These are phyloP conservation scores for Laothoe populi DNA, from an alignment of 2,888 invertebrate species.

Conservation along the genomic window DNA sequence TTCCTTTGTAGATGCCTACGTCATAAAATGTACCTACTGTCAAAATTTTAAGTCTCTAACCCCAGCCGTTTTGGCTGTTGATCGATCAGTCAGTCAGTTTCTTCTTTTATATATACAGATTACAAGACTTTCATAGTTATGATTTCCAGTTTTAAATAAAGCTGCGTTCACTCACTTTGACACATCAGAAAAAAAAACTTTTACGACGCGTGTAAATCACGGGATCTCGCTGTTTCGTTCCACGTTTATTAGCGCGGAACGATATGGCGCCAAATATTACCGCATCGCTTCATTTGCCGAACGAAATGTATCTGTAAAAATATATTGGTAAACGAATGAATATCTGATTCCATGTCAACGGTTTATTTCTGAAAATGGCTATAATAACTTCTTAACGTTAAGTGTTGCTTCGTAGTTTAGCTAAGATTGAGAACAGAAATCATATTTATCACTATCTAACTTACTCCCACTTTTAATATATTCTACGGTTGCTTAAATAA, in stretches of 20 bases:
- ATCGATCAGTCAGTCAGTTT: no score
- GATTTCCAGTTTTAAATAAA: neutral
- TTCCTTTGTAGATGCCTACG: no score
- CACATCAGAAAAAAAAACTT: neutral
- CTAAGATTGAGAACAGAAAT: no score
- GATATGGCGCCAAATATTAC: conserved; percentile 9
- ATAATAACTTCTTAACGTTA: neutral
- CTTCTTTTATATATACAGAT: no score
- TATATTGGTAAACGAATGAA: neutral
- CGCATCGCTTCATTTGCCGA: conserved; percentile 4
- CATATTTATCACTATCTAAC: no score
- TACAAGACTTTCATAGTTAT: no score
- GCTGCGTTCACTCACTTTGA: neutral
- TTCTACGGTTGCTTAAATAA: no score
- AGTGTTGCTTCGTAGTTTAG: neutral
- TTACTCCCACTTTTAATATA: no score
- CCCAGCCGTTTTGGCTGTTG: no score
- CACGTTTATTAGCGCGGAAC: conserved; percentile 3
- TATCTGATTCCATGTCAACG: neutral
- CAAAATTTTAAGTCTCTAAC: no score
- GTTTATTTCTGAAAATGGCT: neutral
- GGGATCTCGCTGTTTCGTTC: neutral
- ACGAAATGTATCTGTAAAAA: conserved; percentile 4
- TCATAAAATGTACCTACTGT: no score
- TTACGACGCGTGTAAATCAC: neutral